These are phyloP conservation scores for Lasaia peninsularis DNA, from an alignment of 1,140 invertebrate species.

Conservation along the genomic window DNA sequence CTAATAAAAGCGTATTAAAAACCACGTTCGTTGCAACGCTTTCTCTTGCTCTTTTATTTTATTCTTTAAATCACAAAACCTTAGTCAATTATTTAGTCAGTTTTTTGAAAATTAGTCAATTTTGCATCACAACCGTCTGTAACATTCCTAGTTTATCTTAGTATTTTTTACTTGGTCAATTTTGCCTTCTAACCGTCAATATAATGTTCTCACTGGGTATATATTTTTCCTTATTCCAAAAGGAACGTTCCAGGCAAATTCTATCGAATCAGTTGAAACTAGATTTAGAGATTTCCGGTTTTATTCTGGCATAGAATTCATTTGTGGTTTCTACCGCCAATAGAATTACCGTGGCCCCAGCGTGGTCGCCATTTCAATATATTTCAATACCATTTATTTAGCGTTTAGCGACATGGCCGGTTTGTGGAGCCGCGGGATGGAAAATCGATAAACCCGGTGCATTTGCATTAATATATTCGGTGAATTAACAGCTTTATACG, in stretches of 20 bases:
- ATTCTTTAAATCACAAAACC: too few species aligned
- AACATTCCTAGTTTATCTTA: too few species aligned
- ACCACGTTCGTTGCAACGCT: too few species aligned
- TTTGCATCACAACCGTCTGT: too few species aligned
- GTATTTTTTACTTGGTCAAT: too few species aligned
- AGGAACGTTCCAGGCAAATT: neutral
- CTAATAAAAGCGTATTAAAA: too few species aligned
- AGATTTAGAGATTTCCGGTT: conserved; percentile 7
- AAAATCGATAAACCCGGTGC: conserved; percentile 22
- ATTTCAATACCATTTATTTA: conserved; percentile 34
- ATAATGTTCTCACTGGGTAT: neutral
- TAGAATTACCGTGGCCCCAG: conserved; percentile 27
- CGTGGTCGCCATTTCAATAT: conserved; percentile 25
- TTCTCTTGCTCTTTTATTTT: too few species aligned
- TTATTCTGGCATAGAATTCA: conserved; percentile 22
- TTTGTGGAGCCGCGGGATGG: conserved; percentile 19
- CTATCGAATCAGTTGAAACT: neutral
- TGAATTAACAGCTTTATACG: too few species aligned
- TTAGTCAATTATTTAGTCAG: too few species aligned
- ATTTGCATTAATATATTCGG: conserved; percentile 3
- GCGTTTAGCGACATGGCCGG: conserved; percentile 25
- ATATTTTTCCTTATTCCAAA: neutral
- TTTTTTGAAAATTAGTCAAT: too few species aligned
- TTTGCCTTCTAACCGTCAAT: too few species aligned
- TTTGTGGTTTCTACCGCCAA: conserved; percentile 21